Base-by-base conservation (phyloP, 2,113 vertebrate species). In the Neodon shergylaensis region DNA sequence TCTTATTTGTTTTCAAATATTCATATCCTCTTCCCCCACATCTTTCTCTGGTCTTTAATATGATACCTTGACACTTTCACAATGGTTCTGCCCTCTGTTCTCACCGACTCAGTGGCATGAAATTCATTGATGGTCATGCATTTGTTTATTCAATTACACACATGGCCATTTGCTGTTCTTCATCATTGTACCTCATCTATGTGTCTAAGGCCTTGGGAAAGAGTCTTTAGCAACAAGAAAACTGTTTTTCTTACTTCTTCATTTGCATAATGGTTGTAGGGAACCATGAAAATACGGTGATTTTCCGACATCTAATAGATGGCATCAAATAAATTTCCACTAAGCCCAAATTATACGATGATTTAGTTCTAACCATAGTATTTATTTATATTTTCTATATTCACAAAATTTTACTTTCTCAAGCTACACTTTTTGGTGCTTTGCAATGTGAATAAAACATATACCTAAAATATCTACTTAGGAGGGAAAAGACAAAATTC, bases 321-420 rank as follows among this genome's bases (percentile, higher is more conserved):
- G n/a, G 85, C 66, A 16, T 54, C 68, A 95, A 95, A 94, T 94
- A 93, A 91, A 92, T 88, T 91, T 83, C 36, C 39, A 92, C 36
- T 86, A 96, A 74, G 16, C 17, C 83, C 82, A 76, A 95, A 94
- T 95, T 93, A 66, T 79, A 96, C 54, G 78, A 81, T 33, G n/a
- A 58, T 83, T 76, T 22, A 70, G 11, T 54, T 65, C 33, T 76
- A 93, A 82, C 4, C 36, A 33, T 47, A 89, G 68, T 73, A 94
- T 90, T 94, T 39, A 72, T 49, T 47, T 4, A 2, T 24, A 42
- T 77, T 88, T 87, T 28, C 47, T 83, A 68, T 92, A 92, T 52
- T 78, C 74, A 84, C 33, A 72, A 79, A 76, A 65, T 89, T 91
- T 24, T 47, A 72, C 39, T 91, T 66, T 92, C 54, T 89, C 61